A percentile compares a stretch with the other conserved stretches of the same genome.
Evolutionary conservation across 2,797 vertebrate genomes (phyloP).

Genomic region (Lateolabrax maculatus): DNA sequence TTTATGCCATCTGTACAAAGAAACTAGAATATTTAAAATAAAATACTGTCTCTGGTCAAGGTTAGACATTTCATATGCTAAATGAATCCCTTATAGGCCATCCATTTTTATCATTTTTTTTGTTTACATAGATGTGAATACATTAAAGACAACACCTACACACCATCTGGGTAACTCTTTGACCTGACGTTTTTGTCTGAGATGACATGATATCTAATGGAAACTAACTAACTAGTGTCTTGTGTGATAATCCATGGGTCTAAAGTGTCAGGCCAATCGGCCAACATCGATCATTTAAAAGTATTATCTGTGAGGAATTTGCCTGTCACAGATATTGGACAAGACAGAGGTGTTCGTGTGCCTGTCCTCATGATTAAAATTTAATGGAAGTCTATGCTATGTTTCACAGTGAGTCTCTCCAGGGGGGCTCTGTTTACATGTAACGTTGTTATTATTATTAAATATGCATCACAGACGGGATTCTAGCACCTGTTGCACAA

Average conservation of each 20-base stretch:
- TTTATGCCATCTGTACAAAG: not conserved
- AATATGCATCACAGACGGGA: conserved; percentile 38
- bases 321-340: conserved; percentile 38
- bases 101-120: not conserved
- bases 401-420: conserved; percentile 31
- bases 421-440: conserved; percentile 20
- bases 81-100: not conserved
- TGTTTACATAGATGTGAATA: conserved; percentile 21
- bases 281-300: not conserved
- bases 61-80: not conserved
- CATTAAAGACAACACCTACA: not conserved
- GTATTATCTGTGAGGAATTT: conserved; percentile 23
- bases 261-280: conserved; percentile 28
- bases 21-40: not conserved
- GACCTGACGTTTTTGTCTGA: conserved; percentile 13
- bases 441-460: conserved; percentile 48
- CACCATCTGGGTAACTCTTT: not conserved
- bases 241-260: conserved; percentile 12
- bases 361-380: conserved; percentile 54
- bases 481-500: conserved; percentile 11
- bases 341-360: conserved; percentile 36
- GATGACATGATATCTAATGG: not conserved
- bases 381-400: conserved; percentile 36
- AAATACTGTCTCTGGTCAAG: not conserved
- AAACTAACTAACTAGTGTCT: conserved; percentile 21